Conservation (phyloP, 2,888 invertebrate species). For the Drosophila nigricruria region DNA sequence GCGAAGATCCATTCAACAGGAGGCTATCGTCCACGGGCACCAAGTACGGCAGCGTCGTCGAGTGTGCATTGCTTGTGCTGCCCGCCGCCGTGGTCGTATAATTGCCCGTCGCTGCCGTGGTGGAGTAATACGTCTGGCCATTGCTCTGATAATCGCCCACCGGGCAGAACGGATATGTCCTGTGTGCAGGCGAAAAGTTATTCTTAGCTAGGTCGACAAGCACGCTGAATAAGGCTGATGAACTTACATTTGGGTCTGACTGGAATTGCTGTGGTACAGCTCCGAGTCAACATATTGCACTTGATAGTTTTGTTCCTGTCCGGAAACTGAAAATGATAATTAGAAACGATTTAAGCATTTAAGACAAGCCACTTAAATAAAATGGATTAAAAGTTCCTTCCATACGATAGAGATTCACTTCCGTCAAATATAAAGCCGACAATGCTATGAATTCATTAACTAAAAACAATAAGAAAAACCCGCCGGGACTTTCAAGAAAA, state of each 20-base stretch:
- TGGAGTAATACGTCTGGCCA: conserved; percentile 89
- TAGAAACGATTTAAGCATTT: neutral
- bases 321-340: conserved; percentile 81
- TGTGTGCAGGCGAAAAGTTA: conserved; percentile 68
- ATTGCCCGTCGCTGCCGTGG: conserved; percentile 85
- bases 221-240: neutral
- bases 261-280: conserved; percentile 88
- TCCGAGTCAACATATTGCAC: conserved; percentile 91
- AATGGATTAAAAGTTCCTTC: too few relatives aligned
- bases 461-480: too few relatives aligned
- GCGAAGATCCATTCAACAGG: conserved; percentile 86
- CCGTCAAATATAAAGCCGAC: too few relatives aligned
- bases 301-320: conserved; percentile 87
- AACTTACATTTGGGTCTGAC: conserved; percentile 87
- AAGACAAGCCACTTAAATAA: neutral
- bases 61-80: conserved; percentile 84
- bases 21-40: conserved; percentile 90
- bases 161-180: conserved; percentile 92
- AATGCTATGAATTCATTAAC: too few relatives aligned
- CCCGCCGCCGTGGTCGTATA: conserved; percentile 86
- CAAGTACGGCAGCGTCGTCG: conserved; percentile 87
- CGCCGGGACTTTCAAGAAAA: too few relatives aligned
- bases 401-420: neutral
- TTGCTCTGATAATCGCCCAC: conserved; percentile 88
- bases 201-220: neutral